phyloP scores from a whole-genome alignment of 2,113 vertebrate species.

The Fulica atra region DNA sequence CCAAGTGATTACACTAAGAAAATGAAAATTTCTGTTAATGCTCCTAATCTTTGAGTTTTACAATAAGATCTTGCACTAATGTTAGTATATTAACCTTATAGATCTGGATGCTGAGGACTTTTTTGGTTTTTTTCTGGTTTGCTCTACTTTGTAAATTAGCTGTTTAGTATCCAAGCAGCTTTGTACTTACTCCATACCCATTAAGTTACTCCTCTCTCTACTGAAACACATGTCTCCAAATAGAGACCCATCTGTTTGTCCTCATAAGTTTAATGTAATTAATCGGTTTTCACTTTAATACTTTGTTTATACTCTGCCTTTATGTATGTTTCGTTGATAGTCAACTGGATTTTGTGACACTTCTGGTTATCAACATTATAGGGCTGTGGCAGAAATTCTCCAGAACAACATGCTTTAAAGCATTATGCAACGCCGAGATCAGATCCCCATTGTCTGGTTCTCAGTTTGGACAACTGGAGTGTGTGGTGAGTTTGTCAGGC shows the following conservation, averaged over 20 bases:
- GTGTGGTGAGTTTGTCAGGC: slow-evolving; percentile 86
- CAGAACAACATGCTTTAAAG: slow-evolving; percentile 88
- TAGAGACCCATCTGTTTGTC: background rate
- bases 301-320: background rate
- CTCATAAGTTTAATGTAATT: background rate
- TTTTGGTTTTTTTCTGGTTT: background rate
- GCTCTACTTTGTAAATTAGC: background rate
- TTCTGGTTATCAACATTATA: slow-evolving; percentile 65
- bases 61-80: background rate
- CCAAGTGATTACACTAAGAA: background rate
- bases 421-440: slow-evolving; percentile 89
- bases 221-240: background rate
- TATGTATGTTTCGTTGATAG: background rate
- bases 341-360: slow-evolving; percentile 36
- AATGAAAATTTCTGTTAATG: background rate
- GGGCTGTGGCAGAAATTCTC: slow-evolving; percentile 90
- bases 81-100: background rate
- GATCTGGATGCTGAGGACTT: background rate
- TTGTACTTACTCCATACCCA: background rate
- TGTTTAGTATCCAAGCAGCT: background rate
- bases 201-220: background rate
- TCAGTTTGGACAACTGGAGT: slow-evolving; percentile 89
- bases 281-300: background rate
- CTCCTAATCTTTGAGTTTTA: background rate
- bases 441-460: slow-evolving; percentile 90